Conservation (phyloP, 2,113 vertebrate species). For the Danionella cerebrum region DNA sequence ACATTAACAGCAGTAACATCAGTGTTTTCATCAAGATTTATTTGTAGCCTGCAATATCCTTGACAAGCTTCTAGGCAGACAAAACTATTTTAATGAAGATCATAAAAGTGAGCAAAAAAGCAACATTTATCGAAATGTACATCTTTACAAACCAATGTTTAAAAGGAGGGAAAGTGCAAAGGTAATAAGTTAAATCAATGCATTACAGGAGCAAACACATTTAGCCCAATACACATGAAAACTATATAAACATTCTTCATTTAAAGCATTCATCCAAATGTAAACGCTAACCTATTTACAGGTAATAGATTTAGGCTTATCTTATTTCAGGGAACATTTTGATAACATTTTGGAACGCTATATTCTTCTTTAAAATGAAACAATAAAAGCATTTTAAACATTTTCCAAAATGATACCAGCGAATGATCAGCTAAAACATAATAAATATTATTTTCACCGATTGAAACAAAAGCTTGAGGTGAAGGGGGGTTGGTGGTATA, state of each 20-base stretch:
- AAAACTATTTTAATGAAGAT: constrained; percentile 61
- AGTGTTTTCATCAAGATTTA: no score
- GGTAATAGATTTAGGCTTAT: constrained; percentile 39
- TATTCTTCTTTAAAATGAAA: constrained; percentile 45
- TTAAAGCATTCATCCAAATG: constrained; percentile 38
- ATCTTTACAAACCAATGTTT: constrained; percentile 69
- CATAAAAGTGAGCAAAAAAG: constrained; percentile 58
- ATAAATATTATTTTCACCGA: constrained; percentile 54
- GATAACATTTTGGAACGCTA: constrained; percentile 43
- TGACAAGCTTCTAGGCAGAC: constrained; percentile 58
- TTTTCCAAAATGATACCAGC: constrained; percentile 15
- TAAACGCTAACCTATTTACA: constrained; percentile 46
- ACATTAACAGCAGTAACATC: no score
- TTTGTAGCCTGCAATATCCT: constrained; percentile 60
- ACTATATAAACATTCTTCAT: constrained; percentile 54
- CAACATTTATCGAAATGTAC: constrained; percentile 69
- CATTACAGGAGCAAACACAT: constrained; percentile 51
- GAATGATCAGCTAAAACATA: constrained; percentile 24
- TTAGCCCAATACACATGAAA: constrained; percentile 17
- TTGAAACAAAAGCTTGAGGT: neutral
- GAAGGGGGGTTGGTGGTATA: neutral
- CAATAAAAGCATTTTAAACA: constrained; percentile 53
- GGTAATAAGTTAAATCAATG: constrained; percentile 51
- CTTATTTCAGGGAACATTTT: constrained; percentile 29
- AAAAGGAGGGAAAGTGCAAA: constrained; percentile 65